Conservation (phyloP, 2,888 invertebrate species). For the Keiferia lycopersicella region DNA sequence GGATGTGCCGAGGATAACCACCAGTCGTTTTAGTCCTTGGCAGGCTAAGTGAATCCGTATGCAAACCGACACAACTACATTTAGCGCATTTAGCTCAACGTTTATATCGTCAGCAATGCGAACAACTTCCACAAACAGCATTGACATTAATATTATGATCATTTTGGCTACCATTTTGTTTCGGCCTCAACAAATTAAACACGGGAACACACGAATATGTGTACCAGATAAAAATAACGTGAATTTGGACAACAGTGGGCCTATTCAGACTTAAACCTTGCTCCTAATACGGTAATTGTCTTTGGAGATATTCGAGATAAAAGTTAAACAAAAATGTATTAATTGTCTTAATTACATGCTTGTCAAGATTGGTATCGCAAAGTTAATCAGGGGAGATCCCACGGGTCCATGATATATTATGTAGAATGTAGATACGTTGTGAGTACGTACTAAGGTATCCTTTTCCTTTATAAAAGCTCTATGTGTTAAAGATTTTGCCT, state of each 20-base stretch:
- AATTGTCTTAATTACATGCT: constrained; percentile 16
- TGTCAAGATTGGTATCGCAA: constrained; percentile 15
- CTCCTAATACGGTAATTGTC: constrained; percentile 41
- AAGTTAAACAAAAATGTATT: constrained; percentile 4
- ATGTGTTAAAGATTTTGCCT: neutral
- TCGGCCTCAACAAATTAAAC: constrained; percentile 47
- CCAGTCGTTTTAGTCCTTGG: constrained; percentile 62
- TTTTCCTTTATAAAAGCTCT: neutral
- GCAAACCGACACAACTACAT: constrained; percentile 17
- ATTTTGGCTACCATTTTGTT: constrained; percentile 31
- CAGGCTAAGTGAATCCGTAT: constrained; percentile 29
- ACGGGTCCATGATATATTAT: neutral
- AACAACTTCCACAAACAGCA: constrained; percentile 19
- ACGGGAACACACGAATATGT: constrained; percentile 45
- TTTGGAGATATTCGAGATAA: constrained; percentile 17
- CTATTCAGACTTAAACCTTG: constrained; percentile 46
- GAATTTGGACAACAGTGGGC: constrained; percentile 43
- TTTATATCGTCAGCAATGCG: constrained; percentile 9
- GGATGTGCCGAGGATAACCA: constrained; percentile 61
- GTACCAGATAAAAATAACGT: constrained; percentile 30
- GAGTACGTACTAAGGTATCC: no score
- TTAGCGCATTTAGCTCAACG: constrained; percentile 15
- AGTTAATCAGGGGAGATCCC: constrained; percentile 13
- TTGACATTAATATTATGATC: constrained; percentile 28
- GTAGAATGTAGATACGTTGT: no score